phyloP scores from a whole-genome alignment of 2,113 vertebrate species.

The Toxotes jaculatrix region DNA sequence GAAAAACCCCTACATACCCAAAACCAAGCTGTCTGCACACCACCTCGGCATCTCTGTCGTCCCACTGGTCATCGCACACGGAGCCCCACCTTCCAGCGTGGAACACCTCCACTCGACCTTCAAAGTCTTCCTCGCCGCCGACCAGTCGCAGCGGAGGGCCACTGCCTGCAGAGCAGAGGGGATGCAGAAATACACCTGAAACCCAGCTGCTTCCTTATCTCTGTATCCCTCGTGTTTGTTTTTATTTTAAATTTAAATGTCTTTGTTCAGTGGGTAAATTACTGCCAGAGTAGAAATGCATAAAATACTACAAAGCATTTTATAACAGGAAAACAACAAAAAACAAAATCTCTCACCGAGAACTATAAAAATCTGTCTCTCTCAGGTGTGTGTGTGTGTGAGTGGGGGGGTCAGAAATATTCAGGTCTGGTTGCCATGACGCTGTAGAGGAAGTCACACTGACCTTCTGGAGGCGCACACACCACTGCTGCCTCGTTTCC shows the following conservation, averaged over 20 bases:
- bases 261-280: neutral
- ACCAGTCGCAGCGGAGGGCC: conserved; percentile 88
- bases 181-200: neutral
- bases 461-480: conserved; percentile 91
- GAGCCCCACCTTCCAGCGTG: conserved; percentile 90
- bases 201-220: neutral
- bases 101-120: conserved; percentile 92
- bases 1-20: conserved; percentile 74
- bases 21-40: conserved; percentile 92
- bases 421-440: conserved; percentile 30
- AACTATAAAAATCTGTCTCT: neutral
- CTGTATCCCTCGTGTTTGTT: neutral
- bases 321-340: neutral
- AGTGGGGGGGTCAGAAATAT: too few species aligned
- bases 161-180: conserved; percentile 79
- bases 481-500: conserved; percentile 83
- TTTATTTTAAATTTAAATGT: neutral
- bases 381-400: conserved; percentile 11
- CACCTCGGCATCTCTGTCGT: conserved; percentile 91
- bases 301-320: neutral
- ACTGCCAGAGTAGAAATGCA: neutral
- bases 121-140: conserved; percentile 90
- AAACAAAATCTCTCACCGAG: neutral
- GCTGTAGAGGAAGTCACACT: conserved; percentile 60
- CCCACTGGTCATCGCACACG: conserved; percentile 94